Evolutionary conservation across 1,140 invertebrate species (phyloP), one percentile per base, ranked within the genome.

Genomic region (Homarus americanus): DNA sequence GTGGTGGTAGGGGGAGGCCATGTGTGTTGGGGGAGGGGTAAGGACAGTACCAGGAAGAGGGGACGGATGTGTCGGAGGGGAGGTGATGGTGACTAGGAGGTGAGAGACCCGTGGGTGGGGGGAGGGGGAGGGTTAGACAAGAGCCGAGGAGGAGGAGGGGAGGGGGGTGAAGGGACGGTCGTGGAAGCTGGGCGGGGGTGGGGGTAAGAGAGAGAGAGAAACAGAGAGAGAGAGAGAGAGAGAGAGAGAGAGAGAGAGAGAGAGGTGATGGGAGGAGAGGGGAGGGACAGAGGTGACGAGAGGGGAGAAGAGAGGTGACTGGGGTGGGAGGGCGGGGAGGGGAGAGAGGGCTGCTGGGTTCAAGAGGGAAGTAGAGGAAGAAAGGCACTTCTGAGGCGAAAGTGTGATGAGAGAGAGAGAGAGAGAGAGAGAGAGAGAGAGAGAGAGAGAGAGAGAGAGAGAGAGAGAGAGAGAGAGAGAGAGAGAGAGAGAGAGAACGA

Each of bases 391-490:
- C 7, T 28, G 66, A 24, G 66, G 32, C 4, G 32, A 34, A 24
- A 34, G 32, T 7, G 32, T n/a, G 32, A 34, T 28, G 20, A 9
- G 66, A 69, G 20, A 69, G 66, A 69, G 66, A 69, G 66, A 69
- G 66, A 69, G 66, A 69, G 66, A 69, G 66, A 69, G 66, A 69
- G 66, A 69, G 66, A 69, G 66, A 69, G 66, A 69, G 66, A 69
- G 66, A 69, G 66, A 69, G 66, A 69, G 66, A 69, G 66, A 69
- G 66, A 69, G 66, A 69, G 66, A 69, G 66, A 69, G 66, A 69
- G 66, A 69, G 66, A 69, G 66, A 69, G 66, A 69, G 66, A 69
- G 66, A 69, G 66, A 69, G 66, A 69, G 66, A 69, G 66, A 69
- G 66, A n/a, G n/a, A n/a, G n/a, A n/a, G n/a, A n/a, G n/a, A n/a